These are phyloP conservation scores for Corythoichthys haematopterus DNA, from an alignment of 2,113 vertebrate genomes.

Conservation along the genomic window DNA sequence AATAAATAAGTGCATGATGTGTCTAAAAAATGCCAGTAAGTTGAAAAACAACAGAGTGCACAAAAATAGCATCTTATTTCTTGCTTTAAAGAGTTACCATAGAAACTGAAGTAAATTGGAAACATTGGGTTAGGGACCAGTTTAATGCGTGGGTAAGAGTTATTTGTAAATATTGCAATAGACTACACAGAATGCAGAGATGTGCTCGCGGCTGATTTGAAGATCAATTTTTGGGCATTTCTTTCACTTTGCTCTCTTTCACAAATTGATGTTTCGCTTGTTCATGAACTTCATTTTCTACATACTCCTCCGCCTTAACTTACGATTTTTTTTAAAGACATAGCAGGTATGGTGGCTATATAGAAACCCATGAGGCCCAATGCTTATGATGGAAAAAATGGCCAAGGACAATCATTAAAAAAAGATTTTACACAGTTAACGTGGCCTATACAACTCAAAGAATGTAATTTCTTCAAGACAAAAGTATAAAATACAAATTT, in stretches of 20 bases:
- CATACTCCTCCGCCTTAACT: neutral
- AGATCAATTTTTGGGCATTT: too few relatives aligned
- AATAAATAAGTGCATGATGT: neutral
- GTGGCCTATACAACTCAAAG: too few relatives aligned
- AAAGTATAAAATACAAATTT: too few relatives aligned
- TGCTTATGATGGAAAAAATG: too few relatives aligned
- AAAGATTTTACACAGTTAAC: too few relatives aligned
- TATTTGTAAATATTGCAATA: slow-evolving; percentile 1
- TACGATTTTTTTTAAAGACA: neutral
- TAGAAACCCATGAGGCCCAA: too few relatives aligned
- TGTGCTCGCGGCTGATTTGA: neutral
- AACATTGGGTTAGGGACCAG: neutral
- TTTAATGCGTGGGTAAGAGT: neutral
- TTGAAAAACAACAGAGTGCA: neutral
- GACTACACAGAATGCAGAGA: neutral
- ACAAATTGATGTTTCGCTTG: neutral
- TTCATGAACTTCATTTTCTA: neutral
- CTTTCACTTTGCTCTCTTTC: neutral
- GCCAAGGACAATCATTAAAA: too few relatives aligned
- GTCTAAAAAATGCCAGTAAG: neutral
- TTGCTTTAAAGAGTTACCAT: neutral
- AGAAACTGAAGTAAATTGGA: neutral
- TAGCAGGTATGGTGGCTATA: too few relatives aligned
- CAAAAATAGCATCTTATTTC: neutral
- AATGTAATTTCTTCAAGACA: too few relatives aligned